Percentiles rank a stretch among this genome's conserved stretches.
These are phyloP conservation scores for Trochalopteron elliotii DNA, from an alignment of 2,113 vertebrate genomes.

Conservation along the genomic window DNA sequence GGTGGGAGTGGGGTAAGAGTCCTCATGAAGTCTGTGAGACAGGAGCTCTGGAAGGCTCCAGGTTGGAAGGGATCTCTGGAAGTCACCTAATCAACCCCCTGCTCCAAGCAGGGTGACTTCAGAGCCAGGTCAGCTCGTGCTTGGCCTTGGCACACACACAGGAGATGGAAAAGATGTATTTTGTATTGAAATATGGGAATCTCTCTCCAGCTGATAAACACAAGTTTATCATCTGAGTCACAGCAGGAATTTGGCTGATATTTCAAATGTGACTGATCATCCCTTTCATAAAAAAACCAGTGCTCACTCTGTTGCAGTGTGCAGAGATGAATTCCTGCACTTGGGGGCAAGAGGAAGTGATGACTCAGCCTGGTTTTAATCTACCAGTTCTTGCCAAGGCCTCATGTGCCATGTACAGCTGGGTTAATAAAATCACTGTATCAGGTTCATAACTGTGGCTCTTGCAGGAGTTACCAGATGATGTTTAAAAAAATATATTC, in stretches of 20 bases:
- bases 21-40: background rate
- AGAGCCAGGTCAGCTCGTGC: background rate
- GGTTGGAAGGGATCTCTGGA: background rate
- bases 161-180: background rate
- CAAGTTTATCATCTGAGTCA: background rate
- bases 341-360: background rate
- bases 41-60: background rate
- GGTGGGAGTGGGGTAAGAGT: background rate
- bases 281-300: background rate
- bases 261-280: background rate
- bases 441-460: background rate
- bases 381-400: background rate
- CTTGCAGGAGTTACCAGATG: background rate
- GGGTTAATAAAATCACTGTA: background rate
- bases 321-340: background rate
- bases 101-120: background rate
- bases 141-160: rapidly evolving
- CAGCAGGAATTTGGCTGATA: background rate
- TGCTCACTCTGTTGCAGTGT: background rate
- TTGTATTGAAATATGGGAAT: background rate
- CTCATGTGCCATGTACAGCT: background rate
- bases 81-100: background rate
- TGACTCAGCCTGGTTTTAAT: background rate
- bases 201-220: background rate
- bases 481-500: background rate